Conservation (phyloP, 1,140 invertebrate genomes). For the Aplysia californica region DNA sequence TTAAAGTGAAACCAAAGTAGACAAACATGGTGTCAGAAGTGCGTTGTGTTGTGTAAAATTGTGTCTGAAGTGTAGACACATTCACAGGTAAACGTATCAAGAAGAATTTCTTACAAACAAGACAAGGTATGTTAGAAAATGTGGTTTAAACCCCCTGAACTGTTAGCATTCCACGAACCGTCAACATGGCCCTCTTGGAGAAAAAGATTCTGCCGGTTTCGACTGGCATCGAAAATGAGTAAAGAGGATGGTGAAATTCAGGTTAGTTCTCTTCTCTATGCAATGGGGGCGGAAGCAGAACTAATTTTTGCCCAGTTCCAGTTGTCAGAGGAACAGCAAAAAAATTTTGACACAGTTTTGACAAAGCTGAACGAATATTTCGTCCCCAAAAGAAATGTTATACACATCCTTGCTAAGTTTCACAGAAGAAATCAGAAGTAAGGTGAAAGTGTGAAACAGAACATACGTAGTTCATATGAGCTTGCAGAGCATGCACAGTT, state of each 20-base stretch:
- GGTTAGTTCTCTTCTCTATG: background rate
- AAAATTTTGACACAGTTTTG: background rate
- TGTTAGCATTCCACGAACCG: too few species aligned
- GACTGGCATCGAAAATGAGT: background rate
- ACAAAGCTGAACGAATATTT: background rate
- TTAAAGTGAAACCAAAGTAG: too few species aligned
- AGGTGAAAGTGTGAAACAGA: conserved; percentile 5
- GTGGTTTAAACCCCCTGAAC: too few species aligned
- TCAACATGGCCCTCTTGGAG: too few species aligned
- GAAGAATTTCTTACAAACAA: too few species aligned
- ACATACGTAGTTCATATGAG: background rate
- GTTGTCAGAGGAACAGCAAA: background rate
- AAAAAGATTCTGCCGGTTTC: too few species aligned
- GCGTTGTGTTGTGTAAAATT: too few species aligned
- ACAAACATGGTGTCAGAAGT: too few species aligned
- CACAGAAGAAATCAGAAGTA: conserved; percentile 1
- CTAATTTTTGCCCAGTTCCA: background rate
- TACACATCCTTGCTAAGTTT: background rate
- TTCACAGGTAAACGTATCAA: too few species aligned
- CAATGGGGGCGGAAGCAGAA: background rate
- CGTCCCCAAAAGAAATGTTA: conserved; percentile 6
- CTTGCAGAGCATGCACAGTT: conserved; percentile 1
- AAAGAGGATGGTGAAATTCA: background rate
- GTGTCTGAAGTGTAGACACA: too few species aligned
- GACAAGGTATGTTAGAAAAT: too few species aligned